Percentiles rank a stretch among this genome's conserved stretches.
Conservation (phyloP, 2,888 invertebrate species). For the Mimachlamys varia region DNA sequence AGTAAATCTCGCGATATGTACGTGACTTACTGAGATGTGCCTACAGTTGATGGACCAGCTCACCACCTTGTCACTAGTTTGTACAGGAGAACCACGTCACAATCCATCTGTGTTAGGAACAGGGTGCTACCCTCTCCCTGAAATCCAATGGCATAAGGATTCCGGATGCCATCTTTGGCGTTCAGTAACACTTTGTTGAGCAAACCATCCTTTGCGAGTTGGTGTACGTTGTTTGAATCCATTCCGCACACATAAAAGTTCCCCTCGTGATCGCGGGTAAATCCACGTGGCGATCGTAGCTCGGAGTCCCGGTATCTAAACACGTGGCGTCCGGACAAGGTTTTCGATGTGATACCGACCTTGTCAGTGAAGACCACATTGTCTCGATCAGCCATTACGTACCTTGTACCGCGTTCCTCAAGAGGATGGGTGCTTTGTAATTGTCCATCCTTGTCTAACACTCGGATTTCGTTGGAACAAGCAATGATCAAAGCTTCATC, state of each 20-base stretch:
- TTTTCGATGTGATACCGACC: conserved; percentile 36
- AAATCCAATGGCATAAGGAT: conserved; percentile 49
- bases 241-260: conserved; percentile 53
- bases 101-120: conserved; percentile 53
- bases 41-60: not conserved
- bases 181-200: conserved; percentile 45
- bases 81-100: conserved; percentile 47
- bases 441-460: conserved; percentile 35
- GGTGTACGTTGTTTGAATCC: conserved; percentile 53
- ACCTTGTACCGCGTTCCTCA: conserved; percentile 46
- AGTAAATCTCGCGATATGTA: too few relatives aligned
- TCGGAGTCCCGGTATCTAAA: conserved; percentile 45
- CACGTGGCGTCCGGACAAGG: not conserved
- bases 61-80: conserved; percentile 50
- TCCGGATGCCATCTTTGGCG: conserved; percentile 45
- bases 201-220: conserved; percentile 42
- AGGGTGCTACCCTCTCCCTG: conserved; percentile 39
- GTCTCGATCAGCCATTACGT: conserved; percentile 1
- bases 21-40: too few relatives aligned
- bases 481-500: conserved; percentile 40
- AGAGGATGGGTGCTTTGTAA: conserved; percentile 40
- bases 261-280: conserved; percentile 45
- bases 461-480: conserved; percentile 46
- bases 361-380: conserved; percentile 47
- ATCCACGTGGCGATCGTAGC: conserved; percentile 48